phyloP scores from a whole-genome alignment of 2,113 vertebrate species.

The Paralichthys olivaceus region DNA sequence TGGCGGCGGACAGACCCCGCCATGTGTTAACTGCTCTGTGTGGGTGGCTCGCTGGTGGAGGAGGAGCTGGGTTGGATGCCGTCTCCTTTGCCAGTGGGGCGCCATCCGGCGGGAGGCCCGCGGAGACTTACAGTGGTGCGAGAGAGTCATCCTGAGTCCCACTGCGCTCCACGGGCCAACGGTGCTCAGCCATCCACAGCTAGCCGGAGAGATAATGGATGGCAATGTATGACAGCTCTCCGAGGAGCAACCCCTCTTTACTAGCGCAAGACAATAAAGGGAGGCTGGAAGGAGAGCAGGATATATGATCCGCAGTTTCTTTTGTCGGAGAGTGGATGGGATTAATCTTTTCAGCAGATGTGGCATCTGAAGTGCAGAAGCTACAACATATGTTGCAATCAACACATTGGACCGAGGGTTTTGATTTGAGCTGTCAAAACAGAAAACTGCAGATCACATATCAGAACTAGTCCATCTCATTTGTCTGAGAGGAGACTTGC shows the following conservation, averaged over 20 bases:
- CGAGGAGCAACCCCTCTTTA: slow-evolving; percentile 30
- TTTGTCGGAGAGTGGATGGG: slow-evolving; percentile 5
- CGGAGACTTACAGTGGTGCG: slow-evolving; percentile 28
- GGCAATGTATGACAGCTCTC: slow-evolving; percentile 69
- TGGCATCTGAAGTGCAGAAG: background rate
- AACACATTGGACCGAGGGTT: background rate
- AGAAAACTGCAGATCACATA: background rate
- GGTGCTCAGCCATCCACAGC: slow-evolving; percentile 64
- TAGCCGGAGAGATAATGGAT: slow-evolving; percentile 66
- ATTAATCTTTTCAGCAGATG: slow-evolving; percentile 3
- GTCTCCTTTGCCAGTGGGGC: slow-evolving; percentile 36
- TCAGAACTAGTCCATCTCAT: background rate
- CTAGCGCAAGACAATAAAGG: slow-evolving; percentile 26
- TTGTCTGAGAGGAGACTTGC: background rate
- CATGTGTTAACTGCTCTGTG: slow-evolving; percentile 22
- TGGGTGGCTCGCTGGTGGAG: slow-evolving; percentile 16
- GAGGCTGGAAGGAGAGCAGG: slow-evolving; percentile 15
- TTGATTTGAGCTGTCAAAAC: slow-evolving; percentile 16
- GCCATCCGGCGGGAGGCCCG: slow-evolving; percentile 33
- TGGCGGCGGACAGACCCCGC: slow-evolving; percentile 10
- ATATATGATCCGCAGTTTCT: slow-evolving; percentile 40
- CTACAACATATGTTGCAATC: slow-evolving; percentile 5
- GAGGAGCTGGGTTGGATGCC: background rate
- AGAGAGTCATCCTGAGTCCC: slow-evolving; percentile 42
- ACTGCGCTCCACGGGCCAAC: slow-evolving; percentile 50